Conservation (phyloP, 2,797 vertebrate species). For the Borostomias antarcticus region DNA sequence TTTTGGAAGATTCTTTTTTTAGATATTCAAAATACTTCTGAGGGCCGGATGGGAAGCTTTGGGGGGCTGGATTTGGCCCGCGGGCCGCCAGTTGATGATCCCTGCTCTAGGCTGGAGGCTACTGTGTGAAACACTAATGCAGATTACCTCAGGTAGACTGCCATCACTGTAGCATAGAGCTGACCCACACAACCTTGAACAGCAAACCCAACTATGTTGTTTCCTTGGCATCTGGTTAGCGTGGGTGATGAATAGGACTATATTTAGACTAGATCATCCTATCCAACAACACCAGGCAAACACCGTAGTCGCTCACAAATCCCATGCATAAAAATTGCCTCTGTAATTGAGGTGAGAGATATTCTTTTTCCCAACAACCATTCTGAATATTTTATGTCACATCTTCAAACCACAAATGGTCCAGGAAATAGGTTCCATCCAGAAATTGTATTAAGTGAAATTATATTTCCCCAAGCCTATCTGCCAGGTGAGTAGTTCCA, state of each 20-base stretch:
- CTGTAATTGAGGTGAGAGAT: slow-evolving; percentile 60
- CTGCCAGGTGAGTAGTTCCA: slow-evolving; percentile 52
- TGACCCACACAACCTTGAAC: too few relatives aligned
- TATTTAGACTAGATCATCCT: slow-evolving; percentile 41
- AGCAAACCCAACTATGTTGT: background rate
- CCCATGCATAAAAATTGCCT: slow-evolving; percentile 62
- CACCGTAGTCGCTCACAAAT: slow-evolving; percentile 54
- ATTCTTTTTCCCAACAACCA: slow-evolving; percentile 55
- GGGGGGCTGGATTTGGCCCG: too few relatives aligned
- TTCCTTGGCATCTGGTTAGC: slow-evolving; percentile 43
- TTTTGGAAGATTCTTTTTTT: too few relatives aligned
- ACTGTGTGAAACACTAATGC: too few relatives aligned
- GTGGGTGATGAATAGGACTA: slow-evolving; percentile 58
- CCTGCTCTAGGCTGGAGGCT: too few relatives aligned
- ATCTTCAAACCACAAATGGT: slow-evolving; percentile 63
- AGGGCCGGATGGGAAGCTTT: too few relatives aligned
- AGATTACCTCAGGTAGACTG: too few relatives aligned
- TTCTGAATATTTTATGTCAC: slow-evolving; percentile 70
- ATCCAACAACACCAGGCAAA: slow-evolving; percentile 47
- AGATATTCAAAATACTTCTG: too few relatives aligned
- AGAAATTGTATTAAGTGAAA: slow-evolving; percentile 57
- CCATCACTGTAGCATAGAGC: too few relatives aligned
- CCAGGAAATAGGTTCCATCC: slow-evolving; percentile 56
- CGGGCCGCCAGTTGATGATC: too few relatives aligned
- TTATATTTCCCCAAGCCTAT: slow-evolving; percentile 48